phyloP scores from a whole-genome alignment of 2,888 invertebrate genomes.

The Campoplex nolae region DNA sequence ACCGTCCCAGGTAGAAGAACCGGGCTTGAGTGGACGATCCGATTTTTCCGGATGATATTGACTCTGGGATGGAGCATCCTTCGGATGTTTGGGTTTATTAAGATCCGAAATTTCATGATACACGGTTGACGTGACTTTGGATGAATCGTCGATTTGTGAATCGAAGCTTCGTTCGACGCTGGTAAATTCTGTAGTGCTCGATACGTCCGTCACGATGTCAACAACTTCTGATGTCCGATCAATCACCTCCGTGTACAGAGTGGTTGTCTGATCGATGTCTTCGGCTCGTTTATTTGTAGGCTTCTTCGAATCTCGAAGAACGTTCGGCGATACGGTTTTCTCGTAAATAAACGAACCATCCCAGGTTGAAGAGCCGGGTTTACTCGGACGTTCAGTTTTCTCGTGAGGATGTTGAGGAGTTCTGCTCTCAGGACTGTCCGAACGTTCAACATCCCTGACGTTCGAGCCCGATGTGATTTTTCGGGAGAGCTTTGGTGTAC shows the following conservation, averaged over 20 bases:
- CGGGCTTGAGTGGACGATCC: constrained; percentile 74
- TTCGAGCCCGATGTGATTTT: constrained; percentile 34
- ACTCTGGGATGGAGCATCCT: constrained; percentile 38
- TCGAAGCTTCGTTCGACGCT: constrained; percentile 61
- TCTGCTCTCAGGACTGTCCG: constrained; percentile 59
- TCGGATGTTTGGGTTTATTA: constrained; percentile 58
- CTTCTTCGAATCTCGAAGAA: constrained; percentile 50
- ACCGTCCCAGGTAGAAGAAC: constrained; percentile 78
- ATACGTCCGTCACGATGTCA: constrained; percentile 43
- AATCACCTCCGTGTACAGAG: constrained; percentile 4
- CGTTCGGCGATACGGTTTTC: constrained; percentile 65
- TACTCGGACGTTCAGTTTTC: constrained; percentile 65
- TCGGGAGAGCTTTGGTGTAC: constrained; percentile 71
- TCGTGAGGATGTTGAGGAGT: constrained; percentile 60
- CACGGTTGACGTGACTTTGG: constrained; percentile 55
- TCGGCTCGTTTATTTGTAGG: constrained; percentile 60
- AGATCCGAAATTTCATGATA: constrained; percentile 57
- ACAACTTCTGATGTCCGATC: constrained; percentile 20
- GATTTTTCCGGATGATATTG: constrained; percentile 66
- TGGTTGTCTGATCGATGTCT: constrained; percentile 46
- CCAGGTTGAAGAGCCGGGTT: constrained; percentile 74
- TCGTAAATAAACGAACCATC: constrained; percentile 76
- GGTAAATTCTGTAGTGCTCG: constrained; percentile 50
- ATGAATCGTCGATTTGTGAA: constrained; percentile 59
- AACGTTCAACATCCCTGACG: constrained; percentile 27